Evolutionary conservation across 2,797 vertebrate genomes (phyloP).

Genomic region (Parauchenoglanis ngamensis): DNA sequence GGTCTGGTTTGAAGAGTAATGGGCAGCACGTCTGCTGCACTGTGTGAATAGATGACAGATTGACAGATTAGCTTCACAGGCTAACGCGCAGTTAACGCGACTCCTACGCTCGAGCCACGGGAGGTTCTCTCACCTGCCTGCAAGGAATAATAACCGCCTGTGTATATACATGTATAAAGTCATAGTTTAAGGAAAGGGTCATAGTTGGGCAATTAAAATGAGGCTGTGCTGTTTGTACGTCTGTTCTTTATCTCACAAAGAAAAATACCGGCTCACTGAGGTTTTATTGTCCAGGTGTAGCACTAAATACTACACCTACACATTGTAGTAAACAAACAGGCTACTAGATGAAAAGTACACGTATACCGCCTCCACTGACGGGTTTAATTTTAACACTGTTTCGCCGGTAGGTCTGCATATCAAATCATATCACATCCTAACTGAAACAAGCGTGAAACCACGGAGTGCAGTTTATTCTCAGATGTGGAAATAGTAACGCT

Average conservation of each 20-base stretch:
- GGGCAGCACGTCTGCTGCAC: neutral
- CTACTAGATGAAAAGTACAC: neutral
- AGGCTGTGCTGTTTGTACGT: neutral
- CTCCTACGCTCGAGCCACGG: neutral
- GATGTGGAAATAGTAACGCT: neutral
- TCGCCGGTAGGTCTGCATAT: neutral
- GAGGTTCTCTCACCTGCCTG: neutral
- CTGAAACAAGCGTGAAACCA: neutral
- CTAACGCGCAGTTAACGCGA: neutral
- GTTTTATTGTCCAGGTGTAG: neutral
- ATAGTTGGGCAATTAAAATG: neutral
- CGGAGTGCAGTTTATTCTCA: neutral
- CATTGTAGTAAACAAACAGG: neutral
- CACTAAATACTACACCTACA: neutral
- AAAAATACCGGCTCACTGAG: neutral
- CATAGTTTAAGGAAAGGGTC: neutral
- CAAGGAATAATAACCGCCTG: neutral
- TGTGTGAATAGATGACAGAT: conserved; percentile 9
- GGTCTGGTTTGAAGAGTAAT: neutral
- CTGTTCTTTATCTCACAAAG: neutral
- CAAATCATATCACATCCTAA: too few relatives aligned
- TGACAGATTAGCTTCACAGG: conserved; percentile 10
- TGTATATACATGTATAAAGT: neutral
- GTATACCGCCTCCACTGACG: neutral
- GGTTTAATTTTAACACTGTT: neutral